Conservation (phyloP, 2,888 invertebrate genomes). For the Venusia cambrica region DNA sequence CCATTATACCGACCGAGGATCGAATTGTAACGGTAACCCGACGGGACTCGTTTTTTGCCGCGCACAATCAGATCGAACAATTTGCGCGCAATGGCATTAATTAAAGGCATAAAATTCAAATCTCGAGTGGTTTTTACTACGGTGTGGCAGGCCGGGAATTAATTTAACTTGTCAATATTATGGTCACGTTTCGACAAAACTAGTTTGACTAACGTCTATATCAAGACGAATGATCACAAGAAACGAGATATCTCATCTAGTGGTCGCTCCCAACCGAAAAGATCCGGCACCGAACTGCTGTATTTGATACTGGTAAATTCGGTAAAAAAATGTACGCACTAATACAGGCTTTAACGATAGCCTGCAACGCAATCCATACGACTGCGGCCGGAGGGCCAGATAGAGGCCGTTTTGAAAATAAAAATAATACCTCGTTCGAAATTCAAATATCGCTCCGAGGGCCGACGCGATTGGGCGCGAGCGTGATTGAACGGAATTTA, state of each 20-base stretch:
- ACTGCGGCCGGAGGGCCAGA: conserved; percentile 69
- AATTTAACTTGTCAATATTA: conserved; percentile 70
- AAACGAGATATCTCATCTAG: conserved; percentile 61
- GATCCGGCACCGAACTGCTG: conserved; percentile 48
- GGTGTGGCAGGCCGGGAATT: conserved; percentile 54
- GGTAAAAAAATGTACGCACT: conserved; percentile 47
- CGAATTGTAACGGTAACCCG: conserved; percentile 56
- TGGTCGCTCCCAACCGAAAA: conserved; percentile 61
- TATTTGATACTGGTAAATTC: conserved; percentile 57
- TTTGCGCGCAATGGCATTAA: conserved; percentile 61
- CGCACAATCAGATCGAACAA: conserved; percentile 59
- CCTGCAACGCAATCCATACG: conserved; percentile 72
- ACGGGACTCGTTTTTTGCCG: conserved; percentile 60
- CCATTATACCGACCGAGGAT: conserved; percentile 47
- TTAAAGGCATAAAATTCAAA: conserved; percentile 65
- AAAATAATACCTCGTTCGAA: conserved; percentile 59
- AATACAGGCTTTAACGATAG: conserved; percentile 69
- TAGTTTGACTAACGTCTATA: conserved; percentile 62
- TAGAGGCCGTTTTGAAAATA: conserved; percentile 65
- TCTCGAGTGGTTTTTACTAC: conserved; percentile 46
- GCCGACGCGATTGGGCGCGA: conserved; percentile 27
- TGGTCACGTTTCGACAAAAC: conserved; percentile 66
- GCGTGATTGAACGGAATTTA: conserved; percentile 51
- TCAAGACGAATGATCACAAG: conserved; percentile 62
- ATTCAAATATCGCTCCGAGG: conserved; percentile 58